Evolutionary conservation across 2,888 invertebrate species (phyloP).

Genomic region (Sisyra nigra): DNA sequence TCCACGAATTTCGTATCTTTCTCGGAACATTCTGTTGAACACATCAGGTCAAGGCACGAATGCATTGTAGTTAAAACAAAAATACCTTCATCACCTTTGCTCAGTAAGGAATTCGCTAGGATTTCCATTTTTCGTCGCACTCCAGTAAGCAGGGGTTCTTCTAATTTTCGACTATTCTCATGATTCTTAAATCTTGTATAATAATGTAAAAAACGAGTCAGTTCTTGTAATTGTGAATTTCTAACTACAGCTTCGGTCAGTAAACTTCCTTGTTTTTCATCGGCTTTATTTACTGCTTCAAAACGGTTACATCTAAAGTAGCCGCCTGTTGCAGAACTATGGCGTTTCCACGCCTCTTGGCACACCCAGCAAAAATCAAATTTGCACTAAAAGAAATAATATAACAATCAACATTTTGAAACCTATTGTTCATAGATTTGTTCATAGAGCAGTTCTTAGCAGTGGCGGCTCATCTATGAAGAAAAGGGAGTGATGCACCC

Average conservation of each 20-base stretch:
- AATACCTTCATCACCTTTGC: constrained; percentile 24
- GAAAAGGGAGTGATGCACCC: too few relatives aligned
- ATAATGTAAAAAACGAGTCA: constrained; percentile 47
- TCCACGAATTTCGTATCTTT: constrained; percentile 38
- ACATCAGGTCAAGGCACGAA: constrained; percentile 3
- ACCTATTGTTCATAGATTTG: too few relatives aligned
- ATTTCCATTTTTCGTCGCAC: constrained; percentile 45
- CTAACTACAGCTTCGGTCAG: constrained; percentile 39
- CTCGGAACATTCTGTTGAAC: constrained; percentile 22
- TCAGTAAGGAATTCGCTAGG: constrained; percentile 31
- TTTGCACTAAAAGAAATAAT: constrained; percentile 36
- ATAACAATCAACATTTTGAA: too few relatives aligned
- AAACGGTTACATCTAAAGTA: constrained; percentile 42
- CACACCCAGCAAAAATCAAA: constrained; percentile 60
- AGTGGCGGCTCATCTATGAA: too few relatives aligned
- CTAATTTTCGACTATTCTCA: constrained; percentile 44
- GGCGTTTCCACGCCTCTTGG: constrained; percentile 52
- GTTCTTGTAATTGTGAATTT: constrained; percentile 40
- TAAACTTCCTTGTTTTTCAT: constrained; percentile 37
- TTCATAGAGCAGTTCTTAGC: too few relatives aligned
- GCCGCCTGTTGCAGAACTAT: constrained; percentile 50
- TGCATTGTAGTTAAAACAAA: too few relatives aligned
- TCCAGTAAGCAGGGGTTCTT: constrained; percentile 39
- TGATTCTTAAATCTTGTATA: constrained; percentile 48
- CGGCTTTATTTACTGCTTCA: constrained; percentile 44